phyloP scores from a whole-genome alignment of 1,140 invertebrate genomes.

The Aphis gossypii region DNA sequence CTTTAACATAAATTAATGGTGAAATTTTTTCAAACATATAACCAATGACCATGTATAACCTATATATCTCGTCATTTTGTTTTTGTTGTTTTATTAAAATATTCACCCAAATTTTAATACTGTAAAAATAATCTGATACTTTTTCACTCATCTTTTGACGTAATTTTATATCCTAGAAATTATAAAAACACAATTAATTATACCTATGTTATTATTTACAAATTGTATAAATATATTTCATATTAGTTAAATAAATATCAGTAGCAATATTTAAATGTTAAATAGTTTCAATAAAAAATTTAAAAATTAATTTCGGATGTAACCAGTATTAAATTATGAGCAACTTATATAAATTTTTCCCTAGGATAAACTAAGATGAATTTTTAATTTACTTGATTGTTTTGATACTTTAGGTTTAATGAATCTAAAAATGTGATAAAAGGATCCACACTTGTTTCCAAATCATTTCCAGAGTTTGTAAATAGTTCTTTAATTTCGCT shows the following conservation, averaged over 20 bases:
- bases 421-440: slow-evolving; percentile 52
- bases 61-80: slow-evolving; percentile 49
- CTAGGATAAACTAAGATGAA: background rate
- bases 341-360: background rate
- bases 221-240: background rate
- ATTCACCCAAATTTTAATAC: slow-evolving; percentile 50
- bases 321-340: background rate
- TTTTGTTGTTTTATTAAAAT: slow-evolving; percentile 55
- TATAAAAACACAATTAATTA: background rate
- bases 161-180: slow-evolving; percentile 42
- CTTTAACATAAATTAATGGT: slow-evolving; percentile 48
- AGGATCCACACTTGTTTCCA: slow-evolving; percentile 48
- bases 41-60: slow-evolving; percentile 50
- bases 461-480: slow-evolving; percentile 36
- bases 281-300: background rate
- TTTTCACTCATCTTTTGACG: slow-evolving; percentile 48
- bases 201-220: background rate
- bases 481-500: slow-evolving; percentile 49
- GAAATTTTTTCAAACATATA: slow-evolving; percentile 52
- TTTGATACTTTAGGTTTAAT: slow-evolving; percentile 30
- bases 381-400: slow-evolving; percentile 41
- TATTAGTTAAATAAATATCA: background rate
- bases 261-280: background rate
- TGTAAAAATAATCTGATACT: slow-evolving; percentile 49
- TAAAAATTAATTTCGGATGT: background rate